Conservation (phyloP, 64 coral and sea anemone species). For the Pocillopora verrucosa region DNA sequence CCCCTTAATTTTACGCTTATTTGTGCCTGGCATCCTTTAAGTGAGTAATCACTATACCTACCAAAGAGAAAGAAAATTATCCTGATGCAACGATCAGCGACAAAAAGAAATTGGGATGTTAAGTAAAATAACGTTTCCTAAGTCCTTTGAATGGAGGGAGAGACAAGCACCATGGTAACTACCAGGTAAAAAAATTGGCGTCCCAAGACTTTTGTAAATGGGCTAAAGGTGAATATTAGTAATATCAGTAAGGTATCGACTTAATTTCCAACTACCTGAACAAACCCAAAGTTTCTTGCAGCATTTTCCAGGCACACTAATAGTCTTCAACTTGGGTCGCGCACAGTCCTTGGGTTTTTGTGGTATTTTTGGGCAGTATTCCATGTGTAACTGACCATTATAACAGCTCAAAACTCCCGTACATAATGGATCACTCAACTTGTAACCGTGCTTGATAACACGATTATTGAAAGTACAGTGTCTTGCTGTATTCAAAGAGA, state of each 20-base stretch:
- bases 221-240: too few relatives aligned
- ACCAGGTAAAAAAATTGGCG: too few relatives aligned
- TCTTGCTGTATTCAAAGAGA: conserved; percentile 35
- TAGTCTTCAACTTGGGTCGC: conserved; percentile 64
- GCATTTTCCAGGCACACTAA: conserved; percentile 65
- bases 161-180: too few relatives aligned
- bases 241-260: neutral
- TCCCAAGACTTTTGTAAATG: too few relatives aligned
- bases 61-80: too few relatives aligned
- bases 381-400: conserved; percentile 69
- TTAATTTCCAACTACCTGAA: conserved; percentile 45
- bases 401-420: conserved; percentile 76
- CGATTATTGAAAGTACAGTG: conserved; percentile 67
- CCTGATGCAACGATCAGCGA: too few relatives aligned
- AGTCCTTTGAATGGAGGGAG: too few relatives aligned
- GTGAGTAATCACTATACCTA: too few relatives aligned
- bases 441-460: conserved; percentile 74
- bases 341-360: conserved; percentile 71
- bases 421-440: conserved; percentile 82
- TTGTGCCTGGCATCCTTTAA: too few relatives aligned
- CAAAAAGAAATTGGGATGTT: too few relatives aligned
- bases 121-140: too few relatives aligned
- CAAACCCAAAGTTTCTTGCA: conserved; percentile 84
- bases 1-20: too few relatives aligned
- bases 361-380: conserved; percentile 74